Percentiles rank a stretch among this genome's conserved stretches.
These are phyloP conservation scores for Epizoanthus stellaris DNA, from an alignment of 92 coral and sea anemone genomes.

Conservation along the genomic window DNA sequence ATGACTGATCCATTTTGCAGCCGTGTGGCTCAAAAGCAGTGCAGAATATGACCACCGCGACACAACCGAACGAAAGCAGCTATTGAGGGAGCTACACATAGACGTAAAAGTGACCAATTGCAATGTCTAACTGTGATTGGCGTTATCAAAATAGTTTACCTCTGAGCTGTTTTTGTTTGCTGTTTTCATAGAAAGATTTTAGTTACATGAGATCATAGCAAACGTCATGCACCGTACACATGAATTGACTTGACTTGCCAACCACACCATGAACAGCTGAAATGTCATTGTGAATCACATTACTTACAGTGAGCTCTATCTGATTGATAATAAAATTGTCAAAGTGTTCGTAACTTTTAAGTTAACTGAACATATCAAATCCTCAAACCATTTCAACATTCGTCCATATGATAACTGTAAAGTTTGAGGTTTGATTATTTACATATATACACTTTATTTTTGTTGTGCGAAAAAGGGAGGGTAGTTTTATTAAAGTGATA, in stretches of 20 bases:
- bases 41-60: no score
- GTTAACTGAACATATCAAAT: no score
- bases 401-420: not conserved
- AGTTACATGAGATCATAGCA: conserved; percentile 36
- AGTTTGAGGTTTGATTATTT: not conserved
- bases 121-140: not conserved
- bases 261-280: not conserved
- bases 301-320: not conserved
- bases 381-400: not conserved
- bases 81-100: not conserved
- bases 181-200: conserved; percentile 17
- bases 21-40: no score
- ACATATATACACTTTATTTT: no score
- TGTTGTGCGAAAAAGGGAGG: no score
- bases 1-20: no score
- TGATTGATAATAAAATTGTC: no score
- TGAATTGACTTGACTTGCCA: conserved; percentile 11
- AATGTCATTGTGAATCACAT: not conserved
- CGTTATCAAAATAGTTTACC: not conserved
- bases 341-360: not conserved
- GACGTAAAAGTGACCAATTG: not conserved
- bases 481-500: no score
- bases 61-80: not conserved
- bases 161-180: conserved; percentile 18
- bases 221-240: conserved; percentile 35